phyloP scores from a whole-genome alignment of 2,888 invertebrate genomes.

The Morpho deidamia region DNA sequence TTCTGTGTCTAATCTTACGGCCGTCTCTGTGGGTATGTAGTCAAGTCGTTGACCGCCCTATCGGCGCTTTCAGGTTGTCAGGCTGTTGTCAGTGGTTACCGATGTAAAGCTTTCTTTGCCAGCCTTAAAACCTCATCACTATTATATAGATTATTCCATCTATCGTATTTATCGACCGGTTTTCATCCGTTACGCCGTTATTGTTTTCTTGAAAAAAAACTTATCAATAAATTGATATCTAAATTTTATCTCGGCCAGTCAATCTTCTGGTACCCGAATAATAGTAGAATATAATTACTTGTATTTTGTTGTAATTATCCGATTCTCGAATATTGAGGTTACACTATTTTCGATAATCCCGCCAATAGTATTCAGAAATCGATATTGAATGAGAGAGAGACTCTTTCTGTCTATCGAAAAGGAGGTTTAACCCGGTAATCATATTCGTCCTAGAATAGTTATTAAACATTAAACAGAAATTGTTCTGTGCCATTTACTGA shows the following conservation, averaged over 20 bases:
- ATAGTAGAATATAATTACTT: slow-evolving; percentile 4
- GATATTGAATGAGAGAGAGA: no score
- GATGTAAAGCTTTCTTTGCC: slow-evolving; percentile 53
- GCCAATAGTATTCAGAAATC: no score
- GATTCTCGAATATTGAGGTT: neutral
- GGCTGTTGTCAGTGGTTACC: slow-evolving; percentile 33
- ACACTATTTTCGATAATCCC: neutral
- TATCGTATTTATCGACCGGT: neutral
- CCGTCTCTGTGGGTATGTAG: slow-evolving; percentile 23
- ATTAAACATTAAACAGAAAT: no score
- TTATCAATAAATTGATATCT: slow-evolving; percentile 25
- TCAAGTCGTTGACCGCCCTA: slow-evolving; percentile 57
- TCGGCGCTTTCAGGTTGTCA: slow-evolving; percentile 42
- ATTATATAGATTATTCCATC: slow-evolving; percentile 32
- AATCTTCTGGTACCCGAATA: slow-evolving; percentile 1
- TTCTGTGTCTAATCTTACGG: neutral
- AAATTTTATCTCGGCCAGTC: slow-evolving; percentile 1
- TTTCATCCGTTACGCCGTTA: slow-evolving; percentile 22
- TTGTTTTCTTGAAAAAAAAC: slow-evolving; percentile 29
- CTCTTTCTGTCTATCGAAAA: no score
- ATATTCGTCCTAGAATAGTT: no score
- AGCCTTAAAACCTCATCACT: slow-evolving; percentile 51
- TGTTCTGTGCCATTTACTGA: no score
- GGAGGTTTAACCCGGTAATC: no score
- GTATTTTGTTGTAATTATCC: no score